Percentiles rank a stretch among this genome's conserved stretches.
These are phyloP conservation scores for Brachionus manjavacas DNA, from an alignment of 1,140 invertebrate genomes.

Conservation along the genomic window DNA sequence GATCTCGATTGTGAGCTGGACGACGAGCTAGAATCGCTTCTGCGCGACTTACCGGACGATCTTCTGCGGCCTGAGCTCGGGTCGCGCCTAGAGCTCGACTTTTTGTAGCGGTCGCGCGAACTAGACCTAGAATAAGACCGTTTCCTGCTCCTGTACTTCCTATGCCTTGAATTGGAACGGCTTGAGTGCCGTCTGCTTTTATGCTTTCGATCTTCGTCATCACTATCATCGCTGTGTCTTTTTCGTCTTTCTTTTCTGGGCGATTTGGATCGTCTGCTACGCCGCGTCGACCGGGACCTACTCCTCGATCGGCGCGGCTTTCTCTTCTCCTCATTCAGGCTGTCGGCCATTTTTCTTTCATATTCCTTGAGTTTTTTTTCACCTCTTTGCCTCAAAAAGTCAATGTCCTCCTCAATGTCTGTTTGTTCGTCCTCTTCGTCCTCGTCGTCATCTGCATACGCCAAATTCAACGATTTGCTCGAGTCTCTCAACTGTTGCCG, in stretches of 20 bases:
- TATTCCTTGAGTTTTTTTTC: background rate
- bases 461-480: background rate
- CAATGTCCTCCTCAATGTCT: conserved; percentile 18
- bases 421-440: conserved; percentile 1
- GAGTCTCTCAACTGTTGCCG: background rate
- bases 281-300: background rate
- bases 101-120: background rate
- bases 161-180: background rate
- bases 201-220: background rate
- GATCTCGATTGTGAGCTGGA: background rate
- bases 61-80: background rate
- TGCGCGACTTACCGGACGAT: background rate
- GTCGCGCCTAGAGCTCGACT: background rate
- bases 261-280: background rate
- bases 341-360: background rate
- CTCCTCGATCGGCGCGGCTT: background rate
- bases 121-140: background rate
- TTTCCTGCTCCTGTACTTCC: background rate
- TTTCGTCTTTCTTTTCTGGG: background rate
- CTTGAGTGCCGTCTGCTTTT: background rate
- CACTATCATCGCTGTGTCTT: background rate
- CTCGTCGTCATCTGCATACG: conserved; percentile 10
- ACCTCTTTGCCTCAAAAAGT: background rate
- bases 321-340: background rate
- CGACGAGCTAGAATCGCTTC: background rate